Percentiles rank a stretch among this genome's conserved stretches.
Evolutionary conservation across 1,140 invertebrate species (phyloP).

Genomic region (Grapholita molesta): DNA sequence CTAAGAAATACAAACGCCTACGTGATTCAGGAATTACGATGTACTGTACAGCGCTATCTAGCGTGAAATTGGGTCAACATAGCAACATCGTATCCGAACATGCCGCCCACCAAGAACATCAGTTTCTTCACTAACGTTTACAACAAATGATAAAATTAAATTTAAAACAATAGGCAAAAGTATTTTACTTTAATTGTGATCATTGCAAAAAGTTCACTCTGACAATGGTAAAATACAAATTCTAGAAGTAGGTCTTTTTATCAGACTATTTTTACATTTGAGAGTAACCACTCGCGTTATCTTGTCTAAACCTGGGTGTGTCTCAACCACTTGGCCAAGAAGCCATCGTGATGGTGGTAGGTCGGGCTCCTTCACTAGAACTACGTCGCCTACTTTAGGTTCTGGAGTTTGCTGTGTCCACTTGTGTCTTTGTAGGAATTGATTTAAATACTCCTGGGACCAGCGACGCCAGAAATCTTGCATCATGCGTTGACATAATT

Average conservation of each 20-base stretch:
- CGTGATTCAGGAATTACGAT: too few species aligned
- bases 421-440: neutral
- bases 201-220: neutral
- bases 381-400: neutral
- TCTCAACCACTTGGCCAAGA: neutral
- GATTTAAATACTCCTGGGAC: neutral
- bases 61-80: neutral
- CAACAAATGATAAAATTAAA: neutral
- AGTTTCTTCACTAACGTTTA: neutral
- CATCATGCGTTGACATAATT: neutral
- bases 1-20: too few species aligned
- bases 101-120: neutral
- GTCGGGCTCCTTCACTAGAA: neutral
- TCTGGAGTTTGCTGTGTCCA: neutral
- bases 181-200: neutral
- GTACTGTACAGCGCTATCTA: too few species aligned
- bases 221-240: neutral
- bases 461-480: constrained; percentile 13
- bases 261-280: neutral
- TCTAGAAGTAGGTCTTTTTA: constrained; percentile 3
- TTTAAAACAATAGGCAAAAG: neutral
- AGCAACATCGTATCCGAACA: too few species aligned
- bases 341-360: constrained; percentile 14
- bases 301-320: constrained; percentile 14
- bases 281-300: constrained; percentile 1